Percentiles rank a stretch among this genome's conserved stretches.
These are phyloP conservation scores for Tenthredo scrophulariae DNA, from an alignment of 2,888 invertebrate species.

Conservation along the genomic window DNA sequence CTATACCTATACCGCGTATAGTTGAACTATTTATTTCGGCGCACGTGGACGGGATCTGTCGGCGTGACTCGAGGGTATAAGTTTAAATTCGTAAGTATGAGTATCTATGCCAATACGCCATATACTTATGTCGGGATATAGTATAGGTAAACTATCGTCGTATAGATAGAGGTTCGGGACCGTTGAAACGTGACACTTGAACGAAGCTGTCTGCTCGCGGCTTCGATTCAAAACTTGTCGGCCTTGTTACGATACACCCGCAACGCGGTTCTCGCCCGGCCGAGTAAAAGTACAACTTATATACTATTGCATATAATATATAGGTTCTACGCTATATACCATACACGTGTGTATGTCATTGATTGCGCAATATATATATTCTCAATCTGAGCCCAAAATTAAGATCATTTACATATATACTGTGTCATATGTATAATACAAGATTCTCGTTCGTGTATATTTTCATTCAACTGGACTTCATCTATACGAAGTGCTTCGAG, in stretches of 20 bases:
- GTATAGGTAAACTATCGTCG: background rate
- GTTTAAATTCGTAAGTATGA: background rate
- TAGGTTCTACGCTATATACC: background rate
- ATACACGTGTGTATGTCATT: background rate
- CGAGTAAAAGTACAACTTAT: conserved; percentile 65
- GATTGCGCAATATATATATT: background rate
- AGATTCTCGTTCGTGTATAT: no score
- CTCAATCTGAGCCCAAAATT: background rate
- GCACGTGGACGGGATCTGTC: background rate
- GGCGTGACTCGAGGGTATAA: background rate
- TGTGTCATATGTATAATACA: no score
- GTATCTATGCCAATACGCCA: background rate
- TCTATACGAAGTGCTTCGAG: no score
- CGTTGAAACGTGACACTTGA: conserved; percentile 52
- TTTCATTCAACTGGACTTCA: no score
- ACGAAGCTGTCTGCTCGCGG: conserved; percentile 55
- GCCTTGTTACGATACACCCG: conserved; percentile 67
- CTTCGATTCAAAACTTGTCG: conserved; percentile 70
- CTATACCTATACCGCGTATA: background rate
- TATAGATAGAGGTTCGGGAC: background rate
- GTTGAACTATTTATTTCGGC: background rate
- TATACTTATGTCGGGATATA: background rate
- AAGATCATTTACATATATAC: background rate
- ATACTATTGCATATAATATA: background rate
- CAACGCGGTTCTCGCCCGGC: conserved; percentile 31